phyloP scores from a whole-genome alignment of 2,888 invertebrate species.

The Patella ulyssiponensis region DNA sequence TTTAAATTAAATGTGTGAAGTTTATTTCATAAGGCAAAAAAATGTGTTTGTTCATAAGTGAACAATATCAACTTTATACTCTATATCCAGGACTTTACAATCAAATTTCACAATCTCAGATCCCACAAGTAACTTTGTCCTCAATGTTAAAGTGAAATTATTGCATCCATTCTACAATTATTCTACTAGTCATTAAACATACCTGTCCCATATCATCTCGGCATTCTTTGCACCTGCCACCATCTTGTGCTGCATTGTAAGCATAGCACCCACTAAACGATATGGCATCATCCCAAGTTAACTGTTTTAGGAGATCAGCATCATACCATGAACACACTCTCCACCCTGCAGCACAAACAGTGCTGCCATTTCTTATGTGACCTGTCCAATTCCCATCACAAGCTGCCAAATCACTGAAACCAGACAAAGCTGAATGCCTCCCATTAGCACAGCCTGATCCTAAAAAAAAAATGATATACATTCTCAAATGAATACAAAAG shows the following conservation, averaged over 20 bases:
- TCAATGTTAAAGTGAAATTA: background rate
- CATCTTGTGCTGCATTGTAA: constrained; percentile 68
- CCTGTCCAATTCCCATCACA: constrained; percentile 65
- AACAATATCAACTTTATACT: no score
- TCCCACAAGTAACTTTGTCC: no score
- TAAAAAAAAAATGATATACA: constrained; percentile 26
- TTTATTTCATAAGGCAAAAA: no score
- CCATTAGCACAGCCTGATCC: constrained; percentile 60
- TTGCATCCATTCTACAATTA: no score
- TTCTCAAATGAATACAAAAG: no score
- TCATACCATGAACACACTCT: constrained; percentile 60
- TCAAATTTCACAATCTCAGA: no score
- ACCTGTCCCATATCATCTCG: constrained; percentile 58
- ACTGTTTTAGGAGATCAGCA: constrained; percentile 48
- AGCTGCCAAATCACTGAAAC: constrained; percentile 52
- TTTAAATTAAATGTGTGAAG: no score
- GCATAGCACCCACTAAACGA: constrained; percentile 64
- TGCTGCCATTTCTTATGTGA: constrained; percentile 58
- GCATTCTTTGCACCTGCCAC: constrained; percentile 64
- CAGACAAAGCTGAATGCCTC: constrained; percentile 50
- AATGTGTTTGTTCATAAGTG: no score
- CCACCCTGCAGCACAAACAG: constrained; percentile 65
- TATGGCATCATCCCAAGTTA: constrained; percentile 63
- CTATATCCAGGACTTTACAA: no score
- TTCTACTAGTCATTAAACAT: background rate